Evolutionary conservation across 2,797 vertebrate species (phyloP), one percentile per base, ranked within the genome.

Genomic region (Ctenochaetus hawaiiensis): DNA sequence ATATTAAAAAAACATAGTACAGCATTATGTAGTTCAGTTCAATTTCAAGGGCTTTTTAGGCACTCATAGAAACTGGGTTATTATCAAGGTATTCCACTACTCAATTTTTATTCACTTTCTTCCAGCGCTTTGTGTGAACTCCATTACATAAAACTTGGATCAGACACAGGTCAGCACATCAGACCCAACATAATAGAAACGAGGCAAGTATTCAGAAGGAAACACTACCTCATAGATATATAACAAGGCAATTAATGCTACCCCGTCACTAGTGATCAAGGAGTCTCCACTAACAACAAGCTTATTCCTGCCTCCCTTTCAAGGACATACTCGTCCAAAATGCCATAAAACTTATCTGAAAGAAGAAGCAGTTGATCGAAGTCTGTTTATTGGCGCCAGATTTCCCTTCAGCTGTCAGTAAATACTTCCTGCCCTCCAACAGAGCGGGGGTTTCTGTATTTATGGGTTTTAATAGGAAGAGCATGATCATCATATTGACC

Each of bases 391-490:
- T 66, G 78, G 82, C 3, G 20, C 58, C 86, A 85, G 82, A 76
- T 78, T 80, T 89, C 83, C 67, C 67, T 74, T 53, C 48, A 74
- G 76, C 77, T 74, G 77, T 87, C 77, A 79, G 87, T 87, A 92
- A 94, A 92, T 88, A 85, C 78, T 70, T 90, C 78, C 78, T 82
- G 79, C 80, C 67, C 64, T 72, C 67, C 51, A 52, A 79, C 67
- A 8, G 41, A 78, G 78, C 23, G 45, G 49, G 77, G 69, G 57
- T 85, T 77, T 86, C 75, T 91, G 83, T 94, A 94, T 95, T 95
- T 95, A 95, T 95, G 88, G 87, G 83, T 93, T 94, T 93, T 89
- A 95, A 95, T 94, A 94, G 88, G 80, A 89, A 75, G 81, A 82
- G 81, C 66, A 66, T 87, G 91, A 93, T 93, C 89, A 87, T 92